These are phyloP conservation scores for Platygyra sinensis DNA, from an alignment of 64 coral and sea anemone species.

Conservation along the genomic window DNA sequence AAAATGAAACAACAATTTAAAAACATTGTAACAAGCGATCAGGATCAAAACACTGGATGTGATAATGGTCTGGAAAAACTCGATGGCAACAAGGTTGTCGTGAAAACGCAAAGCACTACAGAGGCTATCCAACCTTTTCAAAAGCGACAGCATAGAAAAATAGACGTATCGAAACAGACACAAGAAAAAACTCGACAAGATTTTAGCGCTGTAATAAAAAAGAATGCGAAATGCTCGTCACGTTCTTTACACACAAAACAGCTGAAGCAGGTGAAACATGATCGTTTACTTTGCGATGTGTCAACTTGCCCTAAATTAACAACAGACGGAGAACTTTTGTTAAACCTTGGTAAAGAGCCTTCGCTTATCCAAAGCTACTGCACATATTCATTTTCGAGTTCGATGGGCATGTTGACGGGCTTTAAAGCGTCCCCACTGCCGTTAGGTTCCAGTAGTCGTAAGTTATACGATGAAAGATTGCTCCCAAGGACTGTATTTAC, in stretches of 20 bases:
- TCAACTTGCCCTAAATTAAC: not conserved
- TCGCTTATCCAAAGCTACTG: slow-evolving; percentile 18
- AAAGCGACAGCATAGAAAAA: slow-evolving; percentile 33
- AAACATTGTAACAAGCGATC: not conserved
- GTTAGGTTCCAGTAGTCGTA: slow-evolving; percentile 26
- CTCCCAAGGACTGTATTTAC: slow-evolving; percentile 29
- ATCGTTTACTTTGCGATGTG: not conserved
- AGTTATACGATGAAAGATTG: slow-evolving; percentile 71
- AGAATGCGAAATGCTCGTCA: not conserved
- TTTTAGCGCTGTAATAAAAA: not conserved
- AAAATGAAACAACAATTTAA: not conserved
- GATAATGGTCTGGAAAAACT: not conserved
- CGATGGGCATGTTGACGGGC: not conserved
- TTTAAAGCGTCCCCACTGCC: slow-evolving; percentile 28
- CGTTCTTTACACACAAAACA: slow-evolving; percentile 3
- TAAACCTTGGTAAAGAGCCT: not conserved
- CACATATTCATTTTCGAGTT: not conserved
- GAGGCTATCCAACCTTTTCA: slow-evolving; percentile 51
- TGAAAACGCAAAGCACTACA: slow-evolving; percentile 25
- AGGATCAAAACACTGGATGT: not conserved
- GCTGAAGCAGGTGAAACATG: not conserved
- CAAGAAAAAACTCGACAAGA: slow-evolving; percentile 23
- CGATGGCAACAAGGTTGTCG: not conserved
- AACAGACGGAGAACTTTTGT: not conserved
- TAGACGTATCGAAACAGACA: slow-evolving; percentile 5